Conservation (phyloP, 53 echinoderm and acorn worm species). For the Glandiceps talaboti region DNA sequence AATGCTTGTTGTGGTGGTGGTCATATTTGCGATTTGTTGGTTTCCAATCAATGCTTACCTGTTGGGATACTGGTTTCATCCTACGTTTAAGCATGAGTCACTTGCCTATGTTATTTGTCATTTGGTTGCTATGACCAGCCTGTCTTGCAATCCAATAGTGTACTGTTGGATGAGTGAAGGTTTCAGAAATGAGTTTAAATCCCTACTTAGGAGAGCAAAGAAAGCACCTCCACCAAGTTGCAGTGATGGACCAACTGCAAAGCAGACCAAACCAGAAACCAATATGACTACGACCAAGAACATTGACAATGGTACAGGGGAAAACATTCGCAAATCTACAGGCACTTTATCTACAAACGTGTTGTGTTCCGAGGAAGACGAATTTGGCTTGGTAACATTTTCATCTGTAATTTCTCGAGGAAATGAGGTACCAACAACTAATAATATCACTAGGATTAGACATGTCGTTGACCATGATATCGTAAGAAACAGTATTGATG, state of each 20-base stretch:
- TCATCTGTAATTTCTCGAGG: too few species aligned
- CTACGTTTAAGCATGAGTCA: conserved; percentile 24
- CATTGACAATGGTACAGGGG: not conserved
- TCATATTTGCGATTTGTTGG: conserved; percentile 87
- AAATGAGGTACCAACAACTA: too few species aligned
- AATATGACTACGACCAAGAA: not conserved
- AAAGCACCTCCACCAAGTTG: not conserved
- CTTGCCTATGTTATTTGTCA: conserved; percentile 62
- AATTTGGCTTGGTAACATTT: too few species aligned
- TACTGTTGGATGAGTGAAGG: conserved; percentile 86
- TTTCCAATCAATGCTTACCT: conserved; percentile 68
- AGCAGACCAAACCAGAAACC: not conserved
- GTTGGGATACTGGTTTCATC: conserved; percentile 18
- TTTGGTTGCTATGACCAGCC: conserved; percentile 90
- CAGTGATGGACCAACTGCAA: not conserved
- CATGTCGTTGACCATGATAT: too few species aligned
- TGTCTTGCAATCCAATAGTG: conserved; percentile 80
- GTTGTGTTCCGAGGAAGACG: too few species aligned
- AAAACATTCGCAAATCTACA: not conserved
- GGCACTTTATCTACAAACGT: too few species aligned
- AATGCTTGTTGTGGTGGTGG: conserved; percentile 75
- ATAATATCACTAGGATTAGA: too few species aligned
- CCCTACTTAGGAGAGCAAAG: conserved; percentile 12
- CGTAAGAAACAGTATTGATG: too few species aligned
- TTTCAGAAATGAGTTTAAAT: conserved; percentile 74